phyloP scores from a whole-genome alignment of 2,888 invertebrate species.

The Agrochola macilenta region DNA sequence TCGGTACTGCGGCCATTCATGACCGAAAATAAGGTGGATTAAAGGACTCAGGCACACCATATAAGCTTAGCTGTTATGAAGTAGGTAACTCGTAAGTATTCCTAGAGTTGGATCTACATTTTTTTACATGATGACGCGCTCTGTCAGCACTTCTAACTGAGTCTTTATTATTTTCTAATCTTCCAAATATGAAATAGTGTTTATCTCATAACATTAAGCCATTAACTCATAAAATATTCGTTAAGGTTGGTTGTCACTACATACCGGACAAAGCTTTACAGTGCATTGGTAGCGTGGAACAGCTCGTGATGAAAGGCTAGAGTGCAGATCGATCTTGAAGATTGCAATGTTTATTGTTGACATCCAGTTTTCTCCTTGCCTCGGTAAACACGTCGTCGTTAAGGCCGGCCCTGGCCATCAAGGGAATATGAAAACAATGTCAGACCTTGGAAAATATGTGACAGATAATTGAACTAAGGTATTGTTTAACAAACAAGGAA shows the following conservation, averaged over 20 bases:
- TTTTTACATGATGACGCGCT: neutral
- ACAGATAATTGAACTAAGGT: neutral
- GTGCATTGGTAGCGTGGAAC: neutral
- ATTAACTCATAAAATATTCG: neutral
- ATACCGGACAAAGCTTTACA: neutral
- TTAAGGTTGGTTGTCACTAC: no score
- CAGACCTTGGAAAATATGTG: conserved; percentile 16
- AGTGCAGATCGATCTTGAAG: conserved; percentile 30
- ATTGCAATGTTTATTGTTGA: conserved; percentile 32
- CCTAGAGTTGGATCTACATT: neutral
- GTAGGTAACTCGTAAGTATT: neutral
- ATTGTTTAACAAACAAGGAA: neutral
- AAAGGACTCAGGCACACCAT: conserved; percentile 1
- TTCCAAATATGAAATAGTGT: neutral
- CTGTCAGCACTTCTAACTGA: no score
- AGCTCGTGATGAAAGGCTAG: neutral
- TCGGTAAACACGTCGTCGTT: conserved; percentile 45
- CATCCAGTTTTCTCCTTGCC: neutral
- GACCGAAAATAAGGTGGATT: conserved; percentile 48
- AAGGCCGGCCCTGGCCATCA: conserved; percentile 16
- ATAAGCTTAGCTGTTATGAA: neutral
- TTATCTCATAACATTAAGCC: neutral
- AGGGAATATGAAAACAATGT: conserved; percentile 27
- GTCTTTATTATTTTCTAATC: no score
- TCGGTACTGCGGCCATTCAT: conserved; percentile 43